Conservation (phyloP, 1,140 invertebrate genomes). For the Meloidogyne hapla region DNA sequence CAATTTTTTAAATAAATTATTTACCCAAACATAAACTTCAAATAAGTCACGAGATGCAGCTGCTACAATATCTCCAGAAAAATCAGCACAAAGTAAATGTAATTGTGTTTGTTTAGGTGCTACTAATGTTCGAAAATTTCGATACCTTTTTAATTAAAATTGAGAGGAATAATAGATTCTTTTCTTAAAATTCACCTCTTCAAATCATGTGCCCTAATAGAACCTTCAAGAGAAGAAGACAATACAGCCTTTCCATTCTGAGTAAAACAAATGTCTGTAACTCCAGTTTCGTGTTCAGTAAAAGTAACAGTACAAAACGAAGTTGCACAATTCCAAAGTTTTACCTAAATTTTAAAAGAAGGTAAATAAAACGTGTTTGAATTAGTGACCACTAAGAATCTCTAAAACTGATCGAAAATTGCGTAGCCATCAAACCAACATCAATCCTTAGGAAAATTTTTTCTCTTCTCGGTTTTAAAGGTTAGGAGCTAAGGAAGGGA, state of each 20-base stretch:
- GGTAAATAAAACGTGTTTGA: too few relatives aligned
- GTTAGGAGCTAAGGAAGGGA: too few relatives aligned
- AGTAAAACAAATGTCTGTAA: constrained; percentile 46
- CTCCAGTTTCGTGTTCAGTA: constrained; percentile 43
- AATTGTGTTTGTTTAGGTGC: constrained; percentile 52
- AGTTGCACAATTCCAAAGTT: constrained; percentile 47
- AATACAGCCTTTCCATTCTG: constrained; percentile 50
- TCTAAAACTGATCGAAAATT: too few relatives aligned
- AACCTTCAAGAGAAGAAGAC: constrained; percentile 48
- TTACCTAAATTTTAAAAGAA: constrained; percentile 32
- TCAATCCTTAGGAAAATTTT: too few relatives aligned
- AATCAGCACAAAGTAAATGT: constrained; percentile 38
- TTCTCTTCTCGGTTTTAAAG: too few relatives aligned
- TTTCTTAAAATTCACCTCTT: constrained; percentile 33
- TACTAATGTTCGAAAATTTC: constrained; percentile 52
- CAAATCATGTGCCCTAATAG: constrained; percentile 50
- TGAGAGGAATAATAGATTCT: constrained; percentile 6
- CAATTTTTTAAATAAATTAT: not conserved
- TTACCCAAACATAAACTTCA: constrained; percentile 51
- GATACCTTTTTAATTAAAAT: constrained; percentile 37
- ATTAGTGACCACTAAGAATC: too few relatives aligned
- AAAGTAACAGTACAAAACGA: constrained; percentile 51
- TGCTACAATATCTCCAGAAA: constrained; percentile 47
- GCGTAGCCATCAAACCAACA: too few relatives aligned
- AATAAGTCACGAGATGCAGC: constrained; percentile 41